Conservation (phyloP, 2,797 vertebrate species). For the Acanthurus tractus region DNA sequence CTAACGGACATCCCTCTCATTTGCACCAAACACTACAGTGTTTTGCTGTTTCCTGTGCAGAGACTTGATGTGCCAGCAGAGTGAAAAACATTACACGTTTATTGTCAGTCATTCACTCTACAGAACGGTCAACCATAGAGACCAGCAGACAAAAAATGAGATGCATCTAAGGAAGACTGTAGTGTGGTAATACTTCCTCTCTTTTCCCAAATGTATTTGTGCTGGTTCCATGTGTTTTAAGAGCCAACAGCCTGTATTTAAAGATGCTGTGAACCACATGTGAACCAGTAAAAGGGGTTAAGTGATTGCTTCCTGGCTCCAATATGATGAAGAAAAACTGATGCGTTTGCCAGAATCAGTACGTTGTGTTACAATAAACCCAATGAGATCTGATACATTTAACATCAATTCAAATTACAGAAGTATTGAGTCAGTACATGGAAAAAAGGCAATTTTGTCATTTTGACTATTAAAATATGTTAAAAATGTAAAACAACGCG, state of each 20-base stretch:
- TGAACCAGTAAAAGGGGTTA: slow-evolving; percentile 5
- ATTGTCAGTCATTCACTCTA: neutral
- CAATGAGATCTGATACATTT: slow-evolving; percentile 36
- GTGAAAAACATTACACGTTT: neutral
- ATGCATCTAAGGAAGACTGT: neutral
- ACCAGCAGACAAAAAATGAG: neutral
- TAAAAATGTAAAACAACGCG: neutral
- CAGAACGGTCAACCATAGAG: neutral
- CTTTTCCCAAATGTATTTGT: neutral
- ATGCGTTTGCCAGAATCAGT: slow-evolving; percentile 36
- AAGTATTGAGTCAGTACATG: neutral
- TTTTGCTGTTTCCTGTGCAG: slow-evolving; percentile 13
- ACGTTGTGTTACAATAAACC: slow-evolving; percentile 23
- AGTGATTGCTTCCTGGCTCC: slow-evolving; percentile 42
- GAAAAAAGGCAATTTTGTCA: slow-evolving; percentile 6
- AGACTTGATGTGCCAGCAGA: slow-evolving; percentile 4
- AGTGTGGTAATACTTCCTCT: neutral
- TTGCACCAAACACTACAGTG: neutral
- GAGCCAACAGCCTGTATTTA: neutral
- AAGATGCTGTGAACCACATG: slow-evolving; percentile 2
- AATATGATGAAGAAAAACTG: slow-evolving; percentile 21
- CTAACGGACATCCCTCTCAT: neutral
- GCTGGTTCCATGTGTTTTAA: neutral
- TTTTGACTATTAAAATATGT: slow-evolving; percentile 1
- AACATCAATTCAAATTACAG: slow-evolving; percentile 37